These are phyloP conservation scores for Octopus sinensis DNA, from an alignment of 1,140 invertebrate species.

Conservation along the genomic window DNA sequence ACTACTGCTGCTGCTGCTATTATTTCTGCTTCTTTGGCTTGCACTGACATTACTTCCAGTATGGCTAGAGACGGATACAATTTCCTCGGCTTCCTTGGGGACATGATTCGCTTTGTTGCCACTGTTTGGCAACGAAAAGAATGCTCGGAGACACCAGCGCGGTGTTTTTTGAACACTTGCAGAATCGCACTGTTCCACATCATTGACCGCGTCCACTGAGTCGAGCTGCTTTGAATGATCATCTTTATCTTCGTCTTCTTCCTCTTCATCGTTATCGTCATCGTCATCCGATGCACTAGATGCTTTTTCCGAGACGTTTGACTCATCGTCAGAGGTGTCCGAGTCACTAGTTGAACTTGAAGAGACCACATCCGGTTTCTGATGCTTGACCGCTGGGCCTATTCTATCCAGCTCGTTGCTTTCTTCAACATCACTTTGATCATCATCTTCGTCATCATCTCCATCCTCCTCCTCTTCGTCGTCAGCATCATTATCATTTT, in stretches of 20 bases:
- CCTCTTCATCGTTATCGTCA: neutral
- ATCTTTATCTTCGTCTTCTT: neutral
- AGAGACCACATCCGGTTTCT: no score
- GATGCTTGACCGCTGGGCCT: no score
- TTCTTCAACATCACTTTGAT: neutral
- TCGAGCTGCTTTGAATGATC: neutral
- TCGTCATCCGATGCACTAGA: neutral
- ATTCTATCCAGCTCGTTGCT: no score
- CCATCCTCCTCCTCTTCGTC: neutral
- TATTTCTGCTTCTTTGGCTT: neutral
- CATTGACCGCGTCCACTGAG: neutral
- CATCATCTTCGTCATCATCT: neutral
- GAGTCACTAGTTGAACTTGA: no score
- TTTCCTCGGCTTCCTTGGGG: neutral
- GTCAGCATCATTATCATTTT: neutral
- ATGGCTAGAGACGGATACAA: neutral
- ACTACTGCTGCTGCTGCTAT: neutral
- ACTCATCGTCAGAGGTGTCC: no score
- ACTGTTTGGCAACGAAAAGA: neutral
- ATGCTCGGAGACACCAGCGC: neutral
- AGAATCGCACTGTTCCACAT: neutral
- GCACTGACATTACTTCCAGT: no score
- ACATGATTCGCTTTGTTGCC: neutral
- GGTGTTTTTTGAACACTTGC: neutral
- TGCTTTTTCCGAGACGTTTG: no score